Percentiles rank a stretch among this genome's conserved stretches.
phyloP scores from a whole-genome alignment of 1,140 invertebrate genomes.

The Chymomyza costata region DNA sequence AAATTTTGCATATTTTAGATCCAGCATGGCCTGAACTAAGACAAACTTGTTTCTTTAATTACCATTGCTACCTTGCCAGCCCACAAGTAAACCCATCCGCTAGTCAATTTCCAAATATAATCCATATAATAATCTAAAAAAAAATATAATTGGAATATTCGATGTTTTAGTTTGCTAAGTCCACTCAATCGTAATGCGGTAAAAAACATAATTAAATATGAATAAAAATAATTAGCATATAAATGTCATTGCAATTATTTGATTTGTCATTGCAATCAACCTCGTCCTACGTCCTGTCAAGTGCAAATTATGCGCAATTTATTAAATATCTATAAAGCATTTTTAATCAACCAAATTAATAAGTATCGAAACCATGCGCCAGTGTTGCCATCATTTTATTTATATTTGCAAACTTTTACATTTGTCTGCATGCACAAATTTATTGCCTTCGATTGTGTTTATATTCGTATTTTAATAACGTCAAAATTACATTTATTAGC shows the following conservation, averaged over 20 bases:
- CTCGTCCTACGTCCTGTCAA: conserved; percentile 28
- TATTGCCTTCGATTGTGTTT: conserved; percentile 37
- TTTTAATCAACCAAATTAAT: conserved; percentile 62
- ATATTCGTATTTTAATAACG: conserved; percentile 18
- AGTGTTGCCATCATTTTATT: too few species aligned
- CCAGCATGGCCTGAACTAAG: too few species aligned
- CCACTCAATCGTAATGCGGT: too few species aligned
- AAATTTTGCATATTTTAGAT: not conserved
- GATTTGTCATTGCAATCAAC: conserved; percentile 48
- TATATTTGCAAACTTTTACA: conserved; percentile 13
- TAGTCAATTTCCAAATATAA: too few species aligned
- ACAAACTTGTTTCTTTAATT: too few species aligned
- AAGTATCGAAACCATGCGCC: conserved; percentile 25
- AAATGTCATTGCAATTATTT: conserved; percentile 53
- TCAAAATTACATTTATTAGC: too few species aligned
- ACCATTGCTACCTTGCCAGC: too few species aligned
- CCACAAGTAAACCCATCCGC: too few species aligned
- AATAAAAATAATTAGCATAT: conserved; percentile 62
- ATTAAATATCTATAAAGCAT: conserved; percentile 64
- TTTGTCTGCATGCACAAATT: conserved; percentile 8
- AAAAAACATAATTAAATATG: conserved; percentile 61
- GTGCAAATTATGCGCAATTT: conserved; percentile 57
- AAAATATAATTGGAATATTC: too few species aligned
- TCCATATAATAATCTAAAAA: too few species aligned
- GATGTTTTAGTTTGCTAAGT: too few species aligned